Evolutionary conservation across 2,797 vertebrate species (phyloP).

Genomic region (Bucorvus abyssinicus): DNA sequence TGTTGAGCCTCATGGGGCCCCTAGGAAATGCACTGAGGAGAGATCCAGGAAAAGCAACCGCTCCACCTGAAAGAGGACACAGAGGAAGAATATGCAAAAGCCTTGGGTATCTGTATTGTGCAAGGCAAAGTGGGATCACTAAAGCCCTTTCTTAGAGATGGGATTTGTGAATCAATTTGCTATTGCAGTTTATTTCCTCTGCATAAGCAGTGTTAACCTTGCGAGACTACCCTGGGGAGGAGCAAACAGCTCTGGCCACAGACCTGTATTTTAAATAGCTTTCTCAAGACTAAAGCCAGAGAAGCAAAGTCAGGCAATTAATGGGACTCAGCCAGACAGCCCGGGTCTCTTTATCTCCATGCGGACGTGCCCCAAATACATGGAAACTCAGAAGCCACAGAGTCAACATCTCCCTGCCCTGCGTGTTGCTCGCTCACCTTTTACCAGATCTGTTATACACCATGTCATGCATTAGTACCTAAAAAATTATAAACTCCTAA

Average conservation of each 20-base stretch:
- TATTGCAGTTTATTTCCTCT: background rate
- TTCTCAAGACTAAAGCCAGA: background rate
- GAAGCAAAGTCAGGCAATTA: background rate
- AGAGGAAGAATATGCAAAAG: background rate
- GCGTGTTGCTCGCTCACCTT: background rate
- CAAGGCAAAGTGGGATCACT: background rate
- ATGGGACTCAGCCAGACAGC: background rate
- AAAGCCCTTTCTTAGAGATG: background rate
- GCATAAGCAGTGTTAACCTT: background rate
- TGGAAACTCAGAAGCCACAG: background rate
- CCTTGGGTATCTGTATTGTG: background rate
- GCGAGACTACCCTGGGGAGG: background rate
- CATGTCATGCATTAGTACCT: background rate
- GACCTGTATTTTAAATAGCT: background rate
- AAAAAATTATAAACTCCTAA: background rate
- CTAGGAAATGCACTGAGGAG: background rate
- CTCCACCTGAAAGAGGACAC: background rate
- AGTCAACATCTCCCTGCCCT: background rate
- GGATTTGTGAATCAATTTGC: background rate
- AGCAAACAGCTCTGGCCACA: background rate
- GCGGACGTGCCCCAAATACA: fast-evolving
- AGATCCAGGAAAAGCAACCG: background rate
- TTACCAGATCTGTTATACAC: background rate
- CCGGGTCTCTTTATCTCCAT: background rate
- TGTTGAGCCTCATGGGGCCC: fast-evolving